Evolutionary conservation across 2,888 invertebrate species (phyloP), one percentile per base, ranked within the genome.

Genomic region (Hydraecia micacea): DNA sequence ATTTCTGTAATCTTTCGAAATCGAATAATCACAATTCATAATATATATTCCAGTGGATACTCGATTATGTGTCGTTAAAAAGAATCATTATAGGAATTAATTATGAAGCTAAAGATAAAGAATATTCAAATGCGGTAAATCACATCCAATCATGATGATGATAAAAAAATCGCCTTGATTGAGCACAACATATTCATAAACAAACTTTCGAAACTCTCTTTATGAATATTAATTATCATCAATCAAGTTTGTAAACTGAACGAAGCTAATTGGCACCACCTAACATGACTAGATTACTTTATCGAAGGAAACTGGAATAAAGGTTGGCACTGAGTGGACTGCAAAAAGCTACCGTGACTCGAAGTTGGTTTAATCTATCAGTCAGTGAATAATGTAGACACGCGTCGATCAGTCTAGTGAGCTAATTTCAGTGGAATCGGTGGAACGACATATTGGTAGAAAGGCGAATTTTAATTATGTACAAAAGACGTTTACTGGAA

Each of bases 241-340:
- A 75, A 87, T 86, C 87, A 84, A 81, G 81, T 87, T 84, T 79
- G 87, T 81, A 66, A 77, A 73, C 78, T 79, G 76, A 77, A 84
- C 87, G 81, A 62, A 79, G 76, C 85, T 86, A 86, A 86, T 86
- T 86, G 85, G 87, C 87, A 84, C 75, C 73, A 85, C 85, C 85
- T 84, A 80, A 84, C 85, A 52, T 77, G 75, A 75, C 80, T 69
- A 86, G 87, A 85, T 87, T 71, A 86, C 49, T 84, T 75, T 80
- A 85, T 85, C 85, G 58, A 36, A 55, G 49, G 58, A 73, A 84
- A 87, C 87, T 70, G 73, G 87, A 77, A 84, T 84, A 67, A 77
- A 84, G 85, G 85, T 83, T 63, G 82, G 65, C 69, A 82, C 70
- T 74, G 84, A 86, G 79, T 85, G 73, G 68, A 73, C 71, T 39